A percentile compares a stretch with the other conserved stretches of the same genome.
These are phyloP conservation scores for Trachelus stipa DNA, from an alignment of 2,888 invertebrate genomes.

Conservation along the genomic window DNA sequence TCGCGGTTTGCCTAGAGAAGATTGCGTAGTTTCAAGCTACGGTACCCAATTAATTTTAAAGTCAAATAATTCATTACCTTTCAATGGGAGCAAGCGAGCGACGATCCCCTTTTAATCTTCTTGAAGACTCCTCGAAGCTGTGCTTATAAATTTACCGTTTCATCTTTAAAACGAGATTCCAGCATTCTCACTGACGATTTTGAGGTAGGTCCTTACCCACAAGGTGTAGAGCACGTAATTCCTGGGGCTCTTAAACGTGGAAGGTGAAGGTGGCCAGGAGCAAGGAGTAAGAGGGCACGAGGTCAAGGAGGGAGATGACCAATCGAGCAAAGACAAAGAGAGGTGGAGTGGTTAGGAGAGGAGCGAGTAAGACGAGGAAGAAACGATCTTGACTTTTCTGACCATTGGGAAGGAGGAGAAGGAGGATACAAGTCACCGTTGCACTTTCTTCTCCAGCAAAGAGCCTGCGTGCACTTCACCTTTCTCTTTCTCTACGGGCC, in stretches of 20 bases:
- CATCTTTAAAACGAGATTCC: too few species aligned
- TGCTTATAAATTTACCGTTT: too few species aligned
- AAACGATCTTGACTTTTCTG: not conserved
- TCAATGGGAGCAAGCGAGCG: too few species aligned
- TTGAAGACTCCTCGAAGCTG: too few species aligned
- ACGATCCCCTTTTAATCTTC: too few species aligned
- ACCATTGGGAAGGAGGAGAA: not conserved
- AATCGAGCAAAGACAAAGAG: constrained; percentile 14
- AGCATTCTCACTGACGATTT: constrained; percentile 9
- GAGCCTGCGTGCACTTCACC: constrained; percentile 54
- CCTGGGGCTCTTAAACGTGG: not conserved
- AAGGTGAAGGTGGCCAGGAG: not conserved
- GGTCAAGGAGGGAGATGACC: constrained; percentile 6
- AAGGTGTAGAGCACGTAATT: constrained; percentile 9
- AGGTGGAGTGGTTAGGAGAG: constrained; percentile 19
- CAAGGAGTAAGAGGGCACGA: constrained; percentile 6
- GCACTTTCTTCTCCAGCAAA: constrained; percentile 57
- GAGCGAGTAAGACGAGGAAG: constrained; percentile 26
- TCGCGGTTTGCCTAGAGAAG: constrained; percentile 5
- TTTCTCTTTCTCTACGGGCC: constrained; percentile 56
- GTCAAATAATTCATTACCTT: too few species aligned
- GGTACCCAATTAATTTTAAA: too few species aligned
- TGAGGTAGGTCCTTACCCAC: constrained; percentile 41
- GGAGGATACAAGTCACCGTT: constrained; percentile 43
- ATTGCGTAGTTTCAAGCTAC: too few species aligned